phyloP scores from a whole-genome alignment of 2,888 invertebrate genomes.

The Plagodis pulveraria region DNA sequence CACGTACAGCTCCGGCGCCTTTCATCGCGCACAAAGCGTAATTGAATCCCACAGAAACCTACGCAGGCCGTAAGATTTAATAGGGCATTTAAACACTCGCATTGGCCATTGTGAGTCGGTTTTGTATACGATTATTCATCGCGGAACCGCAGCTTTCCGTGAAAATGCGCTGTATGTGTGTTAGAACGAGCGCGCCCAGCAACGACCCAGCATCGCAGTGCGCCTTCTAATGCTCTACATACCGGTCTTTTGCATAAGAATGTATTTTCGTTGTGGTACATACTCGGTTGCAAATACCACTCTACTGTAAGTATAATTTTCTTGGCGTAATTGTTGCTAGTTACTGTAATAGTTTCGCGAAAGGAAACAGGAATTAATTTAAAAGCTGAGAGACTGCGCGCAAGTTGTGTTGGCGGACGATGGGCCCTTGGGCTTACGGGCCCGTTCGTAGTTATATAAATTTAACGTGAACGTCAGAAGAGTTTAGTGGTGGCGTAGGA shows the following conservation, averaged over 20 bases:
- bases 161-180: constrained; percentile 65
- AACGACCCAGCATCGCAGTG: constrained; percentile 53
- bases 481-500: constrained; percentile 58
- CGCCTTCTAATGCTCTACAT: constrained; percentile 57
- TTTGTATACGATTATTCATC: constrained; percentile 82
- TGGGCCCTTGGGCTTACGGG: constrained; percentile 50
- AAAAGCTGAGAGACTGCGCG: constrained; percentile 49
- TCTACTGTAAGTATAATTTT: constrained; percentile 40
- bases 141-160: constrained; percentile 75
- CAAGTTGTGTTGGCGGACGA: constrained; percentile 56
- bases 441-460: constrained; percentile 52
- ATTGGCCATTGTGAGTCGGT: constrained; percentile 82
- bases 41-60: constrained; percentile 85
- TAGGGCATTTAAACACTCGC: constrained; percentile 85
- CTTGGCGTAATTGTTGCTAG: constrained; percentile 48
- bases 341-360: constrained; percentile 43
- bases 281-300: constrained; percentile 39
- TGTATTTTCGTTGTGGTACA: constrained; percentile 46
- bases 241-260: constrained; percentile 45
- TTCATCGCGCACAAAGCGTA: constrained; percentile 84
- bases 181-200: constrained; percentile 65
- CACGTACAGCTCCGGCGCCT: constrained; percentile 78
- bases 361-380: constrained; percentile 53
- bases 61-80: constrained; percentile 83
- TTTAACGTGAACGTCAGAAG: constrained; percentile 60